These are phyloP conservation scores for Poeciliopsis paucimaculata DNA, from an alignment of 2,797 vertebrate species.

Conservation along the genomic window DNA sequence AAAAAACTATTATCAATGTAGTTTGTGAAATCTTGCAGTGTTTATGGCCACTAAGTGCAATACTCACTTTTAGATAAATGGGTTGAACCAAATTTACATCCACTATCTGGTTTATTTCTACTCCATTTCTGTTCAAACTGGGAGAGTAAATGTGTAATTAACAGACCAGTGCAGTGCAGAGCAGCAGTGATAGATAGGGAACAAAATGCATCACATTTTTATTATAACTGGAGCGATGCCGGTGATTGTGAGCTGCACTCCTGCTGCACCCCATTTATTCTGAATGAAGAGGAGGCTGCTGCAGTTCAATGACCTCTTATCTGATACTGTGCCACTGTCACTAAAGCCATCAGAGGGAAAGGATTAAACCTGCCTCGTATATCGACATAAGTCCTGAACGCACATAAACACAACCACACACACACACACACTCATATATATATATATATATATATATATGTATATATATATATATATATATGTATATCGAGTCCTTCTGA, in stretches of 20 bases:
- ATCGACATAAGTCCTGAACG: conserved; percentile 79
- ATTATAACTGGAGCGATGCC: conserved; percentile 78
- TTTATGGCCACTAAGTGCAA: neutral
- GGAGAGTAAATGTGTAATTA: conserved; percentile 64
- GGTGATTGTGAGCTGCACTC: conserved; percentile 80
- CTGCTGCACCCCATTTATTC: conserved; percentile 69
- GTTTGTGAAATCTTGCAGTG: neutral
- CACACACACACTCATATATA: conserved; percentile 2
- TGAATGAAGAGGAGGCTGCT: neutral
- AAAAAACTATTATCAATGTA: neutral
- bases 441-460: no score
- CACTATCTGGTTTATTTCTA: conserved; percentile 2
- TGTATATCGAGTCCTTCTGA: conserved; percentile 56
- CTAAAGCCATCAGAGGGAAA: conserved; percentile 83
- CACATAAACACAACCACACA: conserved; percentile 60
- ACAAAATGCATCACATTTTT: conserved; percentile 83
- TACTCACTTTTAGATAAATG: neutral
- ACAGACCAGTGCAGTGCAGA: conserved; percentile 66
- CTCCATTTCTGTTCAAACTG: conserved; percentile 61
- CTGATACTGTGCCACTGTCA: conserved; percentile 82
- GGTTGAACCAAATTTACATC: neutral
- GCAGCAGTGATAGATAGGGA: conserved; percentile 63
- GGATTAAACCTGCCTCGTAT: conserved; percentile 81
- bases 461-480: no score
- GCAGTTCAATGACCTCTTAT: conserved; percentile 68